Evolutionary conservation across 2,797 vertebrate genomes (phyloP).

Genomic region (Notolabrus celidotus): DNA sequence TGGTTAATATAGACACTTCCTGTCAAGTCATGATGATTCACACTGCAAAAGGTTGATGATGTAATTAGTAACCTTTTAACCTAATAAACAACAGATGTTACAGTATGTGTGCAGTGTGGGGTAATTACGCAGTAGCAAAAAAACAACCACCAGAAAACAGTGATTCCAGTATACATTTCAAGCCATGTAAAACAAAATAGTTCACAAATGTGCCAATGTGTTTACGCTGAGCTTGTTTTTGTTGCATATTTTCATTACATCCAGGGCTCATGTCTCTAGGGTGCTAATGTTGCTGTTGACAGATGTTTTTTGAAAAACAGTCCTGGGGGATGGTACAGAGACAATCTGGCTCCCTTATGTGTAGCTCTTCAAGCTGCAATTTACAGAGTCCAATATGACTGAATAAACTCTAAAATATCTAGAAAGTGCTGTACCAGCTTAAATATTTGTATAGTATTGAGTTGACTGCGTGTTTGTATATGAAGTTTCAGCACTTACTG

Average conservation of each 20-base stretch:
- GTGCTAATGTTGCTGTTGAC: slow-evolving; percentile 49
- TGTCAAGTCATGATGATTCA: not conserved
- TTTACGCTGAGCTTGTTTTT: slow-evolving; percentile 35
- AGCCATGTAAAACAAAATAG: slow-evolving; percentile 1
- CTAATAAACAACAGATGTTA: not conserved
- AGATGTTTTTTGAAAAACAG: slow-evolving; percentile 58
- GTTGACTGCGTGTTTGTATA: not conserved
- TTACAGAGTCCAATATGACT: not conserved
- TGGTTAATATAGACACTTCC: not conserved
- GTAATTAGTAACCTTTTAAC: not conserved
- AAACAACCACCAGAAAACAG: too few relatives aligned
- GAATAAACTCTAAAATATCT: not conserved
- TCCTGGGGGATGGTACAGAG: slow-evolving; percentile 58
- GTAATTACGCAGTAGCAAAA: not conserved
- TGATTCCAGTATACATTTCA: not conserved
- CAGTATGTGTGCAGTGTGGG: not conserved
- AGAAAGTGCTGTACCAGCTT: not conserved
- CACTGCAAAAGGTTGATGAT: not conserved
- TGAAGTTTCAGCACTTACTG: slow-evolving; percentile 88
- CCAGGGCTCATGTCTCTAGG: slow-evolving; percentile 48
- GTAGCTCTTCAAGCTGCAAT: slow-evolving; percentile 26
- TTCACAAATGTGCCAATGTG: slow-evolving; percentile 25
- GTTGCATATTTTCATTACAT: slow-evolving; percentile 17
- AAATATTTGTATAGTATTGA: not conserved
- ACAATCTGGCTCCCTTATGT: slow-evolving; percentile 64